Evolutionary conservation across 2,113 vertebrate genomes (phyloP), one percentile per base, ranked within the genome.

Genomic region (Ophthalmolycus amberensis): DNA sequence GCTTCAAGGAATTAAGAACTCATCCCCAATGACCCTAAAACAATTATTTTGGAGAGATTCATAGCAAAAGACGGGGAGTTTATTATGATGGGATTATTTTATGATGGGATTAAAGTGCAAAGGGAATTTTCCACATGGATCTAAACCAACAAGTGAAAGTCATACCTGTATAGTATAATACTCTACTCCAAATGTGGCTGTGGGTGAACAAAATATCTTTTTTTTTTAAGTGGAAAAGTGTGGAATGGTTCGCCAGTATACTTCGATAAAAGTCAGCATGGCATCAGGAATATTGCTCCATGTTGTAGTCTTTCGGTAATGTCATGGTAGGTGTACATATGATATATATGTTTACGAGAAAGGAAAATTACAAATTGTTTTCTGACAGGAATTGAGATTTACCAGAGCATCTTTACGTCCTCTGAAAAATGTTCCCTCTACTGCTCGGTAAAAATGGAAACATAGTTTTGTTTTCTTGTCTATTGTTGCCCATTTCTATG

Each of bases 1-100:
- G 77, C 80, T 79, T 77, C n/a, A 42, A 79, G 34, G 77, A 84
- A 84, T 86, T 85, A 82, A 86, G 68, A 22, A 50, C 50, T 32
- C 46, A 38, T 89, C 77, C 76, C 83, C 50, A 50, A 32, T 86
- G 81, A 86, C 77, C 72, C 44, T 80, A 38, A 80, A 56, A 84
- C 65, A 77, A 77, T 75, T 74, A 70, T 83, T 80, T 82, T 60
- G 14, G 52, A 63, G 34, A 69, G 71, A 62, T 72, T 58, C 50
- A 68, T 64, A 63, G 54, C 60, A 40, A 62, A 68, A 64, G 58
- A 44, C 50, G 11, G 3, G 38, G 15, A 15, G 70, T 80, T 81
- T 83, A 62, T 65, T 79, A 79, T 64, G 18, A 72, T 67, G 25
- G 63, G 75, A 87, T 86, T 80, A 73, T 71, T 18, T 52, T 75